These are phyloP conservation scores for Nasonia oneida DNA, from an alignment of 2,888 invertebrate species.

Conservation along the genomic window DNA sequence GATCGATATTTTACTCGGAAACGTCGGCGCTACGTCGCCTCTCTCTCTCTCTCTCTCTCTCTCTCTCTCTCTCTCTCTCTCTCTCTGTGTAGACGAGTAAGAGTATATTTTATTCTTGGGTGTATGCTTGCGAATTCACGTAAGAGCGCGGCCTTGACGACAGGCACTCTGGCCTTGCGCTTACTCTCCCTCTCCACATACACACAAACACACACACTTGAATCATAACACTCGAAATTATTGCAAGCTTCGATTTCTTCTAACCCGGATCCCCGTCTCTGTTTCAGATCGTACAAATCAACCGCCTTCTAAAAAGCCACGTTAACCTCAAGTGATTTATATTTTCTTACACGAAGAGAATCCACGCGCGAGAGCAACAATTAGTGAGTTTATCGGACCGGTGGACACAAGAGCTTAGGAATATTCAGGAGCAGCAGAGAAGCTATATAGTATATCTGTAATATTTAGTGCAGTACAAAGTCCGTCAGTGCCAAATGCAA, in stretches of 20 bases:
- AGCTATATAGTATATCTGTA: slow-evolving; percentile 71
- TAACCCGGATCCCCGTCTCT: slow-evolving; percentile 51
- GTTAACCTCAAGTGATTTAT: slow-evolving; percentile 80
- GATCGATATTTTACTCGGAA: slow-evolving; percentile 74
- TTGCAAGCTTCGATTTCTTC: background rate
- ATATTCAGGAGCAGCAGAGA: slow-evolving; percentile 64
- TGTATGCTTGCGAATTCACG: no score
- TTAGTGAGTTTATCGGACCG: slow-evolving; percentile 77
- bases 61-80: no score
- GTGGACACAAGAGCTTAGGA: slow-evolving; percentile 66
- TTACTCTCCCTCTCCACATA: no score
- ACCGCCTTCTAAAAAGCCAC: slow-evolving; percentile 79
- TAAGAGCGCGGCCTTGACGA: no score
- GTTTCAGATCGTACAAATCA: slow-evolving; percentile 80
- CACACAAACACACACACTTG: no score
- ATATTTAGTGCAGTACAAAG: slow-evolving; percentile 77
- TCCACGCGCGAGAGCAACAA: slow-evolving; percentile 66
- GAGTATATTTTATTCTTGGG: background rate
- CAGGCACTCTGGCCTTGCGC: background rate
- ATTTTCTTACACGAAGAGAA: slow-evolving; percentile 76
- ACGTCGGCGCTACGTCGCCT: slow-evolving; percentile 66
- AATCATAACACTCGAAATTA: no score
- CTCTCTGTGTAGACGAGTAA: background rate
- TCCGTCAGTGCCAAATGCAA: slow-evolving; percentile 79
- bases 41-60: no score